phyloP scores from a whole-genome alignment of 2,797 vertebrate genomes.

The Neopelma chrysocephalum region DNA sequence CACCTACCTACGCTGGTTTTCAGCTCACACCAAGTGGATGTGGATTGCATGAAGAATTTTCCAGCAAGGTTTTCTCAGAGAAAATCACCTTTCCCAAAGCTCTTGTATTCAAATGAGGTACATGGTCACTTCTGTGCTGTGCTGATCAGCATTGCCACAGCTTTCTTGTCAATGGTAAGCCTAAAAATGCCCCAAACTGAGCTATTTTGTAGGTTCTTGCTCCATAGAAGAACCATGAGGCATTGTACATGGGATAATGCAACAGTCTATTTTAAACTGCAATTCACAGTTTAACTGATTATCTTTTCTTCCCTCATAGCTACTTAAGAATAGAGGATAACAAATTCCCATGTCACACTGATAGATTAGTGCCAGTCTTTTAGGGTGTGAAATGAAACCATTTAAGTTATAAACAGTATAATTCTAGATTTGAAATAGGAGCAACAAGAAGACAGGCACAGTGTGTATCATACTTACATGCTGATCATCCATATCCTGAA shows the following conservation, averaged over 20 bases:
- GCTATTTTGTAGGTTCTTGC: neutral
- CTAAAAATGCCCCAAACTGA: neutral
- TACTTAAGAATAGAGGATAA: neutral
- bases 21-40: neutral
- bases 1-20: neutral
- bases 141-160: neutral
- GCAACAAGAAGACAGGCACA: neutral
- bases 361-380: neutral
- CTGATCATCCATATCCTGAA: conserved; percentile 79
- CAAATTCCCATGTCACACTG: neutral
- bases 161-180: neutral
- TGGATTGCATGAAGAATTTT: neutral
- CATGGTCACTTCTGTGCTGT: neutral
- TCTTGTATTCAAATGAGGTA: neutral
- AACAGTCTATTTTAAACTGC: neutral
- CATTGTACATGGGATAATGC: accelerated
- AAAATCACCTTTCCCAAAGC: neutral
- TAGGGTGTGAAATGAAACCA: neutral
- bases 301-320: neutral
- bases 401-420: neutral
- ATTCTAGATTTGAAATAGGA: neutral
- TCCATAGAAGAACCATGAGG: neutral
- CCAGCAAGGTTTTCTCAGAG: neutral
- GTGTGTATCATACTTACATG: conserved; percentile 77
- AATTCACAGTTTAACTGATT: neutral